These are phyloP conservation scores for Priocnemis perturbator DNA, from an alignment of 2,888 invertebrate species.

Conservation along the genomic window DNA sequence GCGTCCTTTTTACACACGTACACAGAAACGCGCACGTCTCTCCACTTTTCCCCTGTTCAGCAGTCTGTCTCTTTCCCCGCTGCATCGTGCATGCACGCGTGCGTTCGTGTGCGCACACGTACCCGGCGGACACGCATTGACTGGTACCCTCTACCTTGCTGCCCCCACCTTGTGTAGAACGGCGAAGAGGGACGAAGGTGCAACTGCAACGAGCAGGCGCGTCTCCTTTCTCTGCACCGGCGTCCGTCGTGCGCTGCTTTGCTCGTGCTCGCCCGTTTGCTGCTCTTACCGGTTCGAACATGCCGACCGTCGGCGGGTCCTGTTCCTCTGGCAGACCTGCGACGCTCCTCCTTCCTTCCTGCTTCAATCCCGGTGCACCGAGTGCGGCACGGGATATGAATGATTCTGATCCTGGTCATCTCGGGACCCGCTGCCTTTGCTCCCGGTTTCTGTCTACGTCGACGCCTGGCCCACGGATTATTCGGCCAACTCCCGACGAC, in stretches of 20 bases:
- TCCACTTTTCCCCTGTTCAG: slow-evolving; percentile 33
- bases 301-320: no score
- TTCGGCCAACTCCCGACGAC: no score
- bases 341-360: no score
- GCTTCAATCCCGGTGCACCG: no score
- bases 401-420: no score
- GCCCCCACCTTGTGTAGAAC: slow-evolving; percentile 6
- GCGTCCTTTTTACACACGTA: neutral
- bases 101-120: neutral
- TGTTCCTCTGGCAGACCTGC: no score
- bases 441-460: no score
- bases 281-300: no score
- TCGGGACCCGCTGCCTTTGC: no score
- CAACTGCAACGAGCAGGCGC: slow-evolving; percentile 25
- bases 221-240: slow-evolving; percentile 18
- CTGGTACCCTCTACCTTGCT: neutral
- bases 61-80: neutral
- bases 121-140: neutral
- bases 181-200: slow-evolving; percentile 8
- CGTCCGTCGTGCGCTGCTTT: neutral
- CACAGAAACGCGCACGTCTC: neutral
- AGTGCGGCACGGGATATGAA: no score
- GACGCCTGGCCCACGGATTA: no score
- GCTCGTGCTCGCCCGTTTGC: neutral
- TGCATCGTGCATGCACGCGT: neutral